Evolutionary conservation across 2,797 vertebrate species (phyloP), one percentile per base, ranked within the genome.

Genomic region (Peromyscus aztecus): DNA sequence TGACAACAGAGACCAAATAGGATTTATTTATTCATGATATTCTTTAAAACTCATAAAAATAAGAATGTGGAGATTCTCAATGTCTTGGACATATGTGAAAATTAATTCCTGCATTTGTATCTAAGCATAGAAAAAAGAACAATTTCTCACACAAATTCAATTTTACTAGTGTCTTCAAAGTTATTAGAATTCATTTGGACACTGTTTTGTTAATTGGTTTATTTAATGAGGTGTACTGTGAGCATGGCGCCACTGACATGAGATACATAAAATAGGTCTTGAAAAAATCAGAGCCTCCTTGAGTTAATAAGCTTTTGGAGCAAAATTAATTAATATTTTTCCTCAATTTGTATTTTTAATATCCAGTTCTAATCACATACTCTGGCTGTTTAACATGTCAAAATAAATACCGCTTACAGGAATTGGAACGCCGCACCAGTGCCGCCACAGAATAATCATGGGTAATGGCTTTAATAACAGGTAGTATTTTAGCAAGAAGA

Each of bases 241-340:
- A 93, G 93, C 94, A 96, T 93, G 85, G 81, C 85, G 90, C 91
- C 96, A 81, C 88, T 97, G 77, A 96, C 73, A 96, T 46, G 14
- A 97, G 85, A 96, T 95, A 94, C 46, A 97, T 76, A 95, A 98
- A 98, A 96, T 65, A 96, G 94, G 81, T 86, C 71, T 77, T 43
- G 49, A 80, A 65, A 97, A 97, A 69, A 8, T 71, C 1, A 21
- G 27, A 55, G 34, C 90, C 92, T 94, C 96, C 63, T 97, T 86
- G 37, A 78, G 19, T 94, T 98, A 95, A 78, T 97, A 95, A 89
- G 94, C 94, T 87, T 92, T 96, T 37, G 85, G 37, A 94, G 13
- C 43, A 95, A 78, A 98, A 97, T 97, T 31, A 94, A 92, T 93
- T 21, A 78, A 57, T 82, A 19, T 84, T 97, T 92, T 95, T 76